Conservation (phyloP, 2,888 invertebrate species). For the Pterobdella sp. region DNA sequence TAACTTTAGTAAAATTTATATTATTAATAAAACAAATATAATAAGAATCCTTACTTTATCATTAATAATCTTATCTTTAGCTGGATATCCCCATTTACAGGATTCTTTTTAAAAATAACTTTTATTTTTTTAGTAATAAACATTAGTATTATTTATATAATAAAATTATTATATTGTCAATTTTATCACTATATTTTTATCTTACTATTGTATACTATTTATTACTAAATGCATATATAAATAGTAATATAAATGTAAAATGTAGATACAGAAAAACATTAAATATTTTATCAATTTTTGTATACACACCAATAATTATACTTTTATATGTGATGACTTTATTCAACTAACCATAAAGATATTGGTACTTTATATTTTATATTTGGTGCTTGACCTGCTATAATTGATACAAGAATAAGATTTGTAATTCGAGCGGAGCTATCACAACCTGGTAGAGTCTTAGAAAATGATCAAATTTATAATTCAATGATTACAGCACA, state of each 20-base stretch:
- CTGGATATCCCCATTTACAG: constrained; percentile 35
- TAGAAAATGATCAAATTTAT: constrained; percentile 69
- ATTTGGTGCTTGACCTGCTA: constrained; percentile 59
- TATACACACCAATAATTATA: not conserved
- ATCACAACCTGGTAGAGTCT: constrained; percentile 58
- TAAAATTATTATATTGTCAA: constrained; percentile 27
- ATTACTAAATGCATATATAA: constrained; percentile 8
- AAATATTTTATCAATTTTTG: not conserved
- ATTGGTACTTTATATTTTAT: constrained; percentile 66
- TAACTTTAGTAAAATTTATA: not conserved
- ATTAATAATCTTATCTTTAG: constrained; percentile 32
- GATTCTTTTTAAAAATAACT: constrained; percentile 36
- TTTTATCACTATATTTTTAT: constrained; percentile 35
- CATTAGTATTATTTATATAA: not conserved
- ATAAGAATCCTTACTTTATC: not conserved
- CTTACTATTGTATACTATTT: constrained; percentile 29
- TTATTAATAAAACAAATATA: not conserved
- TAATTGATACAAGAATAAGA: constrained; percentile 66
- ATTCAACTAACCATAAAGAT: constrained; percentile 61
- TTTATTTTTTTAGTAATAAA: constrained; percentile 19
- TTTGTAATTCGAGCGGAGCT: constrained; percentile 55
- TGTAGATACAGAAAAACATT: not conserved
- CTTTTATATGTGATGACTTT: constrained; percentile 58
- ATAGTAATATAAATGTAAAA: not conserved
- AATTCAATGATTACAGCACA: constrained; percentile 71